These are phyloP conservation scores for Argynnis bischoffii DNA, from an alignment of 2,888 invertebrate genomes.

Conservation along the genomic window DNA sequence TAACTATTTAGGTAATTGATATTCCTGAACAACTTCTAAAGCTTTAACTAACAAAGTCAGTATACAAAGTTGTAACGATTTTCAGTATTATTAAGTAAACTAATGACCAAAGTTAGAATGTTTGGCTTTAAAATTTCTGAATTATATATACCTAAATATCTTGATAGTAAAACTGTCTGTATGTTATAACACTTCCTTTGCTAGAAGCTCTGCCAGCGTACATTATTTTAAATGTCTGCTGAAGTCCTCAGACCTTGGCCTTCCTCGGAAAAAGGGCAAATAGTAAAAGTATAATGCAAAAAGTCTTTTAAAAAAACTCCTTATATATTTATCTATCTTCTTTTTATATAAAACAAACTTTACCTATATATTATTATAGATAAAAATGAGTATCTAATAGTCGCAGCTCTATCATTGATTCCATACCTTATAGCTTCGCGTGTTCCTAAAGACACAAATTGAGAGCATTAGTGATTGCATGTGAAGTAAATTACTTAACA, in stretches of 20 bases:
- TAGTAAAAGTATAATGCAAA: too few species aligned
- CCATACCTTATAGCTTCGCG: slow-evolving; percentile 39
- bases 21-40: neutral
- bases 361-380: neutral
- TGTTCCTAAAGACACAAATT: slow-evolving; percentile 39
- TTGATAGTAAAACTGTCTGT: too few species aligned
- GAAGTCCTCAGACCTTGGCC: too few species aligned
- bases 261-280: too few species aligned
- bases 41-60: slow-evolving; percentile 18
- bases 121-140: slow-evolving; percentile 4
- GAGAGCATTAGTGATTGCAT: slow-evolving; percentile 40
- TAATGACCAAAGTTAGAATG: slow-evolving; percentile 21
- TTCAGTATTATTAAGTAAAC: slow-evolving; percentile 14
- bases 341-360: too few species aligned
- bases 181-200: too few species aligned
- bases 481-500: slow-evolving; percentile 45
- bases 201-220: too few species aligned
- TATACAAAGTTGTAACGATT: slow-evolving; percentile 15
- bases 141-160: too few species aligned
- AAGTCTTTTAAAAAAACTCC: too few species aligned
- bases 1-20: neutral
- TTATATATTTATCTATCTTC: too few species aligned
- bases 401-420: slow-evolving; percentile 35
- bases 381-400: slow-evolving; percentile 5
- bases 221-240: too few species aligned